Evolutionary conservation across 2,113 vertebrate genomes (phyloP), one percentile per base, ranked within the genome.

Genomic region (Apodemus speciosus): DNA sequence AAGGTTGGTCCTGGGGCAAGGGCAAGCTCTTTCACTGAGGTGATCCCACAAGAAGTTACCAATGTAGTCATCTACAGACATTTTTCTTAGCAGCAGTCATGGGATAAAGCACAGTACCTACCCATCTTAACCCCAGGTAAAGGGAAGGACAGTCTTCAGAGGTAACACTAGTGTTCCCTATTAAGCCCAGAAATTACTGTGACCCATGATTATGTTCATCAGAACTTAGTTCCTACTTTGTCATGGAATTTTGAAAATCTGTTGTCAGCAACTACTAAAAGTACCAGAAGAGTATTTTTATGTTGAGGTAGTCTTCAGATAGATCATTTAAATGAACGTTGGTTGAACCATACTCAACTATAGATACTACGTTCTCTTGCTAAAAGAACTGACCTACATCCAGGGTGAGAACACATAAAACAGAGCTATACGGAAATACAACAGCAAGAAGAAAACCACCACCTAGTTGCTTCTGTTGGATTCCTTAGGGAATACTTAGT

Each of bases 21-120:
- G 9, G 7, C 9, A 20, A 10, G 58, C 0, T 60, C 66, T 38
- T 7, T 25, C 73, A 38, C 30, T 23, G 18, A 95, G 6, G 32
- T 15, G n/a, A 18, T 6, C 14, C n/a, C 49, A 10, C 11, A 15
- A 38, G 32, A 68, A 75, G 9, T 32, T 86, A 40, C 30, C 27
- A 11, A 56, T 3, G 14, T 51, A 38, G 56, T 25, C 3, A 7
- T 25, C 27, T 68, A 72, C 21, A 46, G 2, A 38, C 1, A 40
- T 27, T 40, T 35, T n/a, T 56, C 49, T 56, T 20, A 69, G 62
- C 2, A 30, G 3, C 15, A 20, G 6, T n/a, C 35, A 18, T 16
- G 3, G 0, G 0, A 5, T 9, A 18, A 0, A 2, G 9, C 4
- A 15, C 2, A 6, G 15, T 9, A 3, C 13, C 9, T 21, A 8